A percentile compares a stretch with the other conserved stretches of the same genome.
These are phyloP conservation scores for Ostrea edulis DNA, from an alignment of 1,140 invertebrate genomes.

Conservation along the genomic window DNA sequence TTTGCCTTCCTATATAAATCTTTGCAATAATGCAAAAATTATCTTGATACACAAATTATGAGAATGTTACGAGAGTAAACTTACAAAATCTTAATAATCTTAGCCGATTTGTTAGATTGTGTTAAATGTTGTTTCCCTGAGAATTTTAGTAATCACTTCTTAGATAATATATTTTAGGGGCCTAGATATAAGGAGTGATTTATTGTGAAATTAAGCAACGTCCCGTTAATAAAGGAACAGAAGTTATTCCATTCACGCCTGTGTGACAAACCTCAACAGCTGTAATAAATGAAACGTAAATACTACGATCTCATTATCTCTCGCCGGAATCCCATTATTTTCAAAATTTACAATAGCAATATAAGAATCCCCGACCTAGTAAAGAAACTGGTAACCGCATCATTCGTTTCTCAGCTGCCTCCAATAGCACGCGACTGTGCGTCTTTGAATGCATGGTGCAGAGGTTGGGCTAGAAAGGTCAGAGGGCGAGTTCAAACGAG, in stretches of 20 bases:
- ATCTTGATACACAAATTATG: neutral
- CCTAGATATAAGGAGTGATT: neutral
- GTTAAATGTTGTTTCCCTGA: neutral
- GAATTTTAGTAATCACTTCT: neutral
- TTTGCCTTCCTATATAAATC: neutral
- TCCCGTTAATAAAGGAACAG: slow-evolving; percentile 8
- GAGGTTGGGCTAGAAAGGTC: slow-evolving; percentile 17
- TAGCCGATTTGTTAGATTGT: neutral
- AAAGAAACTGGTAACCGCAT: slow-evolving; percentile 15
- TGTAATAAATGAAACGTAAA: slow-evolving; percentile 39
- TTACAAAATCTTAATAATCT: neutral
- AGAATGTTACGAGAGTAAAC: neutral
- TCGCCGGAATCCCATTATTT: slow-evolving; percentile 31
- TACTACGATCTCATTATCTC: slow-evolving; percentile 24
- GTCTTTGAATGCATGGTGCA: slow-evolving; percentile 1
- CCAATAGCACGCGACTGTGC: slow-evolving; percentile 23
- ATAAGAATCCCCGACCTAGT: slow-evolving; percentile 31
- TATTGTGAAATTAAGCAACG: slow-evolving; percentile 1
- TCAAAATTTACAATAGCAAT: slow-evolving; percentile 29
- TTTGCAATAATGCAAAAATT: neutral
- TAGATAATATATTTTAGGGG: neutral
- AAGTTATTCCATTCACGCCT: slow-evolving; percentile 25
- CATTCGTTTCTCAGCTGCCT: slow-evolving; percentile 35
- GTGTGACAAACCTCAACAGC: slow-evolving; percentile 11
- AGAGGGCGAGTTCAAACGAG: slow-evolving; percentile 33